Conservation (phyloP, 2,797 vertebrate genomes). For the Eupleurogrammus muticus region DNA sequence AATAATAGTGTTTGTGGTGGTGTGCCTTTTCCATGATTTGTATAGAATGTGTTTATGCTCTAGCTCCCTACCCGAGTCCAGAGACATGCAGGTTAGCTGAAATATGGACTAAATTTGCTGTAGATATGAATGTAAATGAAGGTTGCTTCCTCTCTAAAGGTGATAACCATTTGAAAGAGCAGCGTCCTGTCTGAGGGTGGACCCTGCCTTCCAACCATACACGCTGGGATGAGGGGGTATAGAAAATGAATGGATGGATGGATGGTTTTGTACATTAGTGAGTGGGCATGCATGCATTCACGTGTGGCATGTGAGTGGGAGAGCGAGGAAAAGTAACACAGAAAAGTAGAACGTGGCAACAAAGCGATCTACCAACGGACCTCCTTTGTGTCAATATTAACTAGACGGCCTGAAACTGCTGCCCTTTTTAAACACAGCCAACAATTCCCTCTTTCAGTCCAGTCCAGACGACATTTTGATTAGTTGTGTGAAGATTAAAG, state of each 20-base stretch:
- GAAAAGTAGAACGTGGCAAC: conserved; percentile 22
- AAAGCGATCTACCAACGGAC: conserved; percentile 40
- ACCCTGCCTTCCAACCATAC: not conserved
- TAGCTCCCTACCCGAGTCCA: conserved; percentile 4
- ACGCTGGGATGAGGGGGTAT: conserved; percentile 5
- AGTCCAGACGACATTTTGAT: conserved; percentile 79
- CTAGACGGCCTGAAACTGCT: conserved; percentile 68
- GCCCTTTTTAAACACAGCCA: conserved; percentile 70
- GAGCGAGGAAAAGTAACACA: not conserved
- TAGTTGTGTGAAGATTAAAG: conserved; percentile 85
- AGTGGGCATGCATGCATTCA: not conserved
- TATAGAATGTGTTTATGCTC: conserved; percentile 19
- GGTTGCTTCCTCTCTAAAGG: not conserved
- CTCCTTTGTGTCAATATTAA: conserved; percentile 70
- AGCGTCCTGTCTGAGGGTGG: not conserved
- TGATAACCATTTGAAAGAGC: not conserved
- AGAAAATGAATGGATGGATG: conserved; percentile 6
- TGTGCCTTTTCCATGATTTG: conserved; percentile 22
- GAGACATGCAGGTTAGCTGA: not conserved
- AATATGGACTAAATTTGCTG: conserved; percentile 4
- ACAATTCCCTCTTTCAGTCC: conserved; percentile 73
- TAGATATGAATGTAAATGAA: conserved; percentile 9
- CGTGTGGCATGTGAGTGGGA: conserved; percentile 14
- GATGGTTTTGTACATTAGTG: conserved; percentile 15
- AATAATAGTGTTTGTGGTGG: not conserved